These are phyloP conservation scores for Ceramica pisi DNA, from an alignment of 2,888 invertebrate species.

Conservation along the genomic window DNA sequence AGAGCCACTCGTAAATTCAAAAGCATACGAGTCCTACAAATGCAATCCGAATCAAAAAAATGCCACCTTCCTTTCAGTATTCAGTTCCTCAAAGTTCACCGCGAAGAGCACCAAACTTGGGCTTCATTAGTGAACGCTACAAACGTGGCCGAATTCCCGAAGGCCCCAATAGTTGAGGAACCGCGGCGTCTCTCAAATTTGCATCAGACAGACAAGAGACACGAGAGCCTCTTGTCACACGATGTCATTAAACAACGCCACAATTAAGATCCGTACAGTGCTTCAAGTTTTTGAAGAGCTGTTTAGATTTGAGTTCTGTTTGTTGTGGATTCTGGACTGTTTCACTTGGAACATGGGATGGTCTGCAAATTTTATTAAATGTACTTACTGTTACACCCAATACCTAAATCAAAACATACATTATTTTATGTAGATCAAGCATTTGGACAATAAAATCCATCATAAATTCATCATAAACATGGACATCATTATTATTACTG, in stretches of 20 bases:
- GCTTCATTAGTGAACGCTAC: conserved; percentile 55
- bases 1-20: neutral
- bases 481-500: neutral
- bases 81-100: conserved; percentile 27
- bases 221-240: conserved; percentile 39
- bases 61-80: conserved; percentile 20
- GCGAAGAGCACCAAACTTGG: conserved; percentile 41
- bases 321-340: conserved; percentile 10
- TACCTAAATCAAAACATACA: neutral
- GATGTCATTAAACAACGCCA: conserved; percentile 53
- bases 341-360: neutral
- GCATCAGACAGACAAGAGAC: conserved; percentile 48
- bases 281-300: conserved; percentile 36
- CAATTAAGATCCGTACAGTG: conserved; percentile 45
- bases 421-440: no score
- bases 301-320: conserved; percentile 31
- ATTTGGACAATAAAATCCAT: no score
- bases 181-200: conserved; percentile 38
- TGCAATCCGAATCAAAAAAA: neutral
- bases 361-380: neutral
- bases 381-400: neutral
- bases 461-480: no score
- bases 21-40: neutral
- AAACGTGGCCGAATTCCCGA: conserved; percentile 37
- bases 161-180: conserved; percentile 53